These are phyloP conservation scores for Microcebus ravelobensis DNA, from an alignment of 2,113 vertebrate genomes.

Conservation along the genomic window DNA sequence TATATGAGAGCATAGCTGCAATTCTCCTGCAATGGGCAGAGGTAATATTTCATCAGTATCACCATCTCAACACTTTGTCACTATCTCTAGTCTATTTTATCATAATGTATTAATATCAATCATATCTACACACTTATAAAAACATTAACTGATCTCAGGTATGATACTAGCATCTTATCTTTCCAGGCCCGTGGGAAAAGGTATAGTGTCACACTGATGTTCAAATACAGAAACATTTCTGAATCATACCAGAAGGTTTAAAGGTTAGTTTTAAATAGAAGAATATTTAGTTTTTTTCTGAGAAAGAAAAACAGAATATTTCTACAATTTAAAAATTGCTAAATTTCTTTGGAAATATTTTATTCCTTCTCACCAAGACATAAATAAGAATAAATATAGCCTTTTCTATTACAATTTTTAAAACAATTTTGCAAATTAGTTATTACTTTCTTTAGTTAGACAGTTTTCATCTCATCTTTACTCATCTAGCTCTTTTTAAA, in stretches of 20 bases:
- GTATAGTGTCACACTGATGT: constrained; percentile 48
- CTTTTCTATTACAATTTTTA: background rate
- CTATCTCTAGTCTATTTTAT: constrained; percentile 57
- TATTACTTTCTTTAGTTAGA: background rate
- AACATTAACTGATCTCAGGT: constrained; percentile 29
- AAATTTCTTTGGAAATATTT: constrained; percentile 52
- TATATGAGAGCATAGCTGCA: background rate
- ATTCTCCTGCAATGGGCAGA: constrained; percentile 50
- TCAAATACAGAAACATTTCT: constrained; percentile 65
- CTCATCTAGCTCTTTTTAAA: background rate
- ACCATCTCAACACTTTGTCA: constrained; percentile 26
- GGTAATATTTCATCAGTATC: constrained; percentile 4
- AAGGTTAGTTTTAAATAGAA: constrained; percentile 35
- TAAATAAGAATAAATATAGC: background rate
- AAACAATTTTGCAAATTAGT: background rate
- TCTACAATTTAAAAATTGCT: background rate
- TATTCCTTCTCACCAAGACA: background rate
- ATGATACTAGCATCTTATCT: constrained; percentile 56
- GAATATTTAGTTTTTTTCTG: constrained; percentile 46
- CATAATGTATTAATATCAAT: constrained; percentile 62
- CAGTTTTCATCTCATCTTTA: background rate
- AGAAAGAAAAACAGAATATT: constrained; percentile 55
- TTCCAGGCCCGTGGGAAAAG: constrained; percentile 42
- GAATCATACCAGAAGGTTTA: background rate
- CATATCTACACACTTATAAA: constrained; percentile 45